Base-by-base conservation (phyloP, 2,888 invertebrate genomes). In the Parasteatoda lunata region DNA sequence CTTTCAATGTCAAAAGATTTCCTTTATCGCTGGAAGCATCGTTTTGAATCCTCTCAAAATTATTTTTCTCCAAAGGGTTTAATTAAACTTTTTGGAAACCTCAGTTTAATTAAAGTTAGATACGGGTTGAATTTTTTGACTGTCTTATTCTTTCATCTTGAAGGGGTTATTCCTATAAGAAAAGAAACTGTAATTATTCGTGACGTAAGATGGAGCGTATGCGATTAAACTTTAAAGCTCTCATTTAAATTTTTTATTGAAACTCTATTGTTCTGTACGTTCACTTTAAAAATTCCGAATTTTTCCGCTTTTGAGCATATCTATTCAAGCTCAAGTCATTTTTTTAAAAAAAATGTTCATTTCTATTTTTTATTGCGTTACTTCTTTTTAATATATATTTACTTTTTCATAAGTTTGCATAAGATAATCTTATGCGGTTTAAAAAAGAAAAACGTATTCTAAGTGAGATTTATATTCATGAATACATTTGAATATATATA, bases 91-190 rank as follows among this genome's bases (percentile, higher is more conserved):
- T 82, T 82, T 82, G 49, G 70, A 76, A 82, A 82, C 75, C 70
- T 82, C 70, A 82, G 82, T 82, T 82, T 82, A 82, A 82, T 82
- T 82, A 82, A 82, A 70, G 59, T 76, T 76, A 82, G 76, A 82
- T 82, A 82, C 68, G 75, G 75, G 69, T 49, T 52, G 80, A 64
- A 48, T 76, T 82, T 82, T 82, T 76, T 79, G 64, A 71, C 77
- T 68, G 68, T 68, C 51, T 49, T 54, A 15, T 76, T 82, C 75
- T 82, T 64, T 75, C 69, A 48, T 80, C 66, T 51, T 51, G 54
- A 30, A 51, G 76, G 45, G 68, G 48, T 80, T 70, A 80, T 80
- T 51, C 79, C 11, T 76, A 48, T 45, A 75, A 69, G 69, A 59
- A n/a, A 81, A 47, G 81, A 47, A 82, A 82, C 69, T 80, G 71